phyloP scores from a whole-genome alignment of 2,113 vertebrate species.

The Phycodurus eques region DNA sequence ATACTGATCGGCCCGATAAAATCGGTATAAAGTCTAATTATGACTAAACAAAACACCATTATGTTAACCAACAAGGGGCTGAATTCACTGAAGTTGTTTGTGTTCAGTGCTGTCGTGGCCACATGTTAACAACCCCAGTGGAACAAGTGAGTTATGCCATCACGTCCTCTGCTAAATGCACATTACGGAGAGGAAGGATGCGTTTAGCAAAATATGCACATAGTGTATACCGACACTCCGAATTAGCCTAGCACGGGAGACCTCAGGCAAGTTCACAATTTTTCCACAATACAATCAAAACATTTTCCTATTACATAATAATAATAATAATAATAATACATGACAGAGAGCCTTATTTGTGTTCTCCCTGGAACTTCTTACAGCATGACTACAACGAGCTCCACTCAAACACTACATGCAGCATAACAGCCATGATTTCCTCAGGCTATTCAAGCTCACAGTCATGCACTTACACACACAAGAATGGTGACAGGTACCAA shows the following conservation, averaged over 20 bases:
- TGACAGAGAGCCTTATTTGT: constrained; percentile 18
- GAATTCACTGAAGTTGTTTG: background rate
- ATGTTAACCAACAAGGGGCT: background rate
- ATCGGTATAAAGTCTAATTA: background rate
- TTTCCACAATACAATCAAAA: background rate
- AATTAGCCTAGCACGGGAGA: background rate
- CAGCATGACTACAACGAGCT: constrained; percentile 38
- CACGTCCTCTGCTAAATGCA: background rate
- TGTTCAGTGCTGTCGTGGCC: background rate
- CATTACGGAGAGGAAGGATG: background rate
- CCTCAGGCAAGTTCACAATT: background rate
- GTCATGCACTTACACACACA: constrained; percentile 44
- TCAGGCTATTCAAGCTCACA: constrained; percentile 45
- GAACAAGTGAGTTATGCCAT: constrained; percentile 1
- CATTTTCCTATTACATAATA: background rate
- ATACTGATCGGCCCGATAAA: no score
- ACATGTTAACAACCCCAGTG: background rate
- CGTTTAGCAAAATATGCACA: constrained; percentile 12
- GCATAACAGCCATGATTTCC: constrained; percentile 52
- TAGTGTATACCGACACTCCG: background rate
- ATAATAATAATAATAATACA: background rate
- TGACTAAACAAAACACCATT: background rate
- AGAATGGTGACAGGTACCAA: constrained; percentile 52
- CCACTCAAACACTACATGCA: constrained; percentile 37
- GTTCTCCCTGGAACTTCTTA: constrained; percentile 29